Conservation (phyloP, 2,888 invertebrate species). For the Petrolisthes manimaculis region DNA sequence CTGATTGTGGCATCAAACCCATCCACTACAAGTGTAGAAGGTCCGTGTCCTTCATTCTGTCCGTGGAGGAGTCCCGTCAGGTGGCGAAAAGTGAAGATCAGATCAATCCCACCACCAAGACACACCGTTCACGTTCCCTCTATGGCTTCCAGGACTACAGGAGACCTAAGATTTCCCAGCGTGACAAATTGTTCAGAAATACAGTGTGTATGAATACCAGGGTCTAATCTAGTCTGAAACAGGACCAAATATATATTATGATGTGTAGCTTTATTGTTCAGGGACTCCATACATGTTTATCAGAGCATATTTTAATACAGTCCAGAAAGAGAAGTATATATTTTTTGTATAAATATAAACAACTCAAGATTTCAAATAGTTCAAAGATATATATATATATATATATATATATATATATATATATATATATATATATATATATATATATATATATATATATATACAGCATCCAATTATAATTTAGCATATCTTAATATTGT, state of each 20-base stretch:
- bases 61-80: constrained; percentile 5
- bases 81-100: not conserved
- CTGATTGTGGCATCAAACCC: not conserved
- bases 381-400: not conserved
- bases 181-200: not conserved
- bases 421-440: not conserved
- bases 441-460: constrained; percentile 7
- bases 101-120: not conserved
- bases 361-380: not conserved
- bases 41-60: constrained; percentile 46
- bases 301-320: no score
- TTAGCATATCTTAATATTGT: not conserved
- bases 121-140: constrained; percentile 31
- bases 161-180: not conserved
- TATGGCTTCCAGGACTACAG: constrained; percentile 17
- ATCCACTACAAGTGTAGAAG: constrained; percentile 29
- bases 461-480: not conserved
- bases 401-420: not conserved
- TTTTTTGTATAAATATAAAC: not conserved
- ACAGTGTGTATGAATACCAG: constrained; percentile 24
- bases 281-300: no score
- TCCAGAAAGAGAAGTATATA: not conserved
- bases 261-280: no score
- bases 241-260: no score
- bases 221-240: not conserved